Base-by-base conservation (phyloP, 2,888 invertebrate species). In the Terebella lapidaria region DNA sequence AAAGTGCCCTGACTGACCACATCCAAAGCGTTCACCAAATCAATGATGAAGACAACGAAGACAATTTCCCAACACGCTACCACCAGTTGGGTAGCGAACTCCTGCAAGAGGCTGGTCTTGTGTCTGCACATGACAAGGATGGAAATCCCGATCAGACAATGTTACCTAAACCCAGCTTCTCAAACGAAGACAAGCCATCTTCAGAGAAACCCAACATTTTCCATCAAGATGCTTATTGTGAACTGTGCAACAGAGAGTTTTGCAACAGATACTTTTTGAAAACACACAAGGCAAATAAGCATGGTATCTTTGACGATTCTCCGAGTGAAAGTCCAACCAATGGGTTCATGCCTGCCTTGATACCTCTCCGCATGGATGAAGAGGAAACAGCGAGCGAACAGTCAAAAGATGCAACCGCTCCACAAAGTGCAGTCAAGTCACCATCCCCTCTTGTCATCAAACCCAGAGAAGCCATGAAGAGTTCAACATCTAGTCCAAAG, bases 251-350 rank as follows among this genome's bases (percentile, higher is more conserved):
- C 83, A 94, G 95, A 79, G 96, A 96, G 83, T 97, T 97, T 82
- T 96, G 96, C 84, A 95, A 96, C 84, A 95, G 95, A 79, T 95
- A 96, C 83, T 96, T 95, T 81, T 85, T 97, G 27, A 95, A 96
- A 82, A 96, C 96, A 61, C 96, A 97, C 84, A 93, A 94, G 81
- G 94, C 95, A 30, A 95, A 95, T 81, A 95, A 94, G 77, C 96
- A 97, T 81, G 94, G 94, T 28, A 93, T 96, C 56, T 78, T 73
- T 67, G 79, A 79, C 58, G 35, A 53, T 18, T 53, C 53, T 28
- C 53, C 53, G 26, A 4, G 26, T 22, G 5, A 5, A 4, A 27
- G 27, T 25, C 49, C 49, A 22, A 5, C 49, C 10, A 10, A n/a
- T 5, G 5, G 5, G 5, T 49, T 24, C 5, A 15, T 49, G 49